Conservation (phyloP, 1,140 invertebrate species). For the Anadara kagoshimensis region DNA sequence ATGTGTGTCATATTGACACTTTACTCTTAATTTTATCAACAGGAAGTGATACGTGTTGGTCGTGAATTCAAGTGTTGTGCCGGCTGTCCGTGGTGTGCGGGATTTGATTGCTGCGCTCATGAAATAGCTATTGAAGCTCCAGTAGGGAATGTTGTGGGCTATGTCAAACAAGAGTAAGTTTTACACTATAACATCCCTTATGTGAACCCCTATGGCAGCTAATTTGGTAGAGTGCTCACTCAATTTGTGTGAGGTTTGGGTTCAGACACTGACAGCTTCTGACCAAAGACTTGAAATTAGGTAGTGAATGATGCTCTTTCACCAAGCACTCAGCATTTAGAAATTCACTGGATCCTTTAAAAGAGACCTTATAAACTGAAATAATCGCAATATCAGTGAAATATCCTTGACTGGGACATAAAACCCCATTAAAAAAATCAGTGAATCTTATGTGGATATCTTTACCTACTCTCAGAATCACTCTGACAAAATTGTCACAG, state of each 20-base stretch:
- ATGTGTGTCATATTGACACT: too few relatives aligned
- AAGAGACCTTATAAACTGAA: too few relatives aligned
- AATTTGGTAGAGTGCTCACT: too few relatives aligned
- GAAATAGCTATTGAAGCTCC: slow-evolving; percentile 60
- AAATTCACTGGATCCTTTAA: too few relatives aligned
- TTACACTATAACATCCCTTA: background rate
- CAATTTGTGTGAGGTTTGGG: background rate
- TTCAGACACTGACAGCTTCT: background rate
- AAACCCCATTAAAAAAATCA: too few relatives aligned
- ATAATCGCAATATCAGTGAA: too few relatives aligned
- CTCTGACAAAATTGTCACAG: too few relatives aligned
- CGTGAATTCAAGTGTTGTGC: slow-evolving; percentile 67
- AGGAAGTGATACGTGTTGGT: slow-evolving; percentile 65
- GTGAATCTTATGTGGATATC: too few relatives aligned
- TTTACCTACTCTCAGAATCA: too few relatives aligned
- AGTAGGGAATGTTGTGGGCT: slow-evolving; percentile 56
- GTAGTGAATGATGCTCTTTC: too few relatives aligned
- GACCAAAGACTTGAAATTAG: background rate
- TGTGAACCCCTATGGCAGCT: background rate
- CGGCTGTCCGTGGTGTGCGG: slow-evolving; percentile 61
- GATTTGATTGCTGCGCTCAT: slow-evolving; percentile 50
- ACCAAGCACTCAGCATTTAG: too few relatives aligned
- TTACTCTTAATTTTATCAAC: background rate
- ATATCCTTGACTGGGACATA: too few relatives aligned
- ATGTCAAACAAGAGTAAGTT: slow-evolving; percentile 59